Conservation (phyloP, 1,140 invertebrate genomes). For the Uloborus diversus region DNA sequence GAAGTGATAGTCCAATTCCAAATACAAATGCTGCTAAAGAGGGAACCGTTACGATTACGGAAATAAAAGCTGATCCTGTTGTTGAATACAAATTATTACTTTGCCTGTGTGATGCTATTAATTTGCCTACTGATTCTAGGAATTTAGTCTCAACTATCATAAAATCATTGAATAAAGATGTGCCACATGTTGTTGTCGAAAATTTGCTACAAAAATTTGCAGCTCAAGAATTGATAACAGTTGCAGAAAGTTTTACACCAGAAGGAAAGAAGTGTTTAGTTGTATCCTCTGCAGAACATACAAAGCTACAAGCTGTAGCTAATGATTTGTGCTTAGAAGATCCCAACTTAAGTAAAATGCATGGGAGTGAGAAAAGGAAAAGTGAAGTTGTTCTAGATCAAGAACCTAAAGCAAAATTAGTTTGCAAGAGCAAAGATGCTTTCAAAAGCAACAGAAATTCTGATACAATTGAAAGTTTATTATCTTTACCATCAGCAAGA, state of each 20-base stretch:
- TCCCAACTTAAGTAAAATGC: conserved; percentile 15
- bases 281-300: conserved; percentile 76
- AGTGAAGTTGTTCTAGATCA: conserved; percentile 43
- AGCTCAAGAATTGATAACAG: conserved; percentile 81
- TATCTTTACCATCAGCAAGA: conserved; percentile 91
- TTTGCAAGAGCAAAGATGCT: conserved; percentile 27
- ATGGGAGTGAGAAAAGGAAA: conserved; percentile 41
- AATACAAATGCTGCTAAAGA: conserved; percentile 22
- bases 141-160: conserved; percentile 73
- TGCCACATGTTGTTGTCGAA: conserved; percentile 74
- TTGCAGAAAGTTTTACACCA: conserved; percentile 66
- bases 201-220: conserved; percentile 88
- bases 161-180: conserved; percentile 71
- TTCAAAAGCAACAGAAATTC: conserved; percentile 24
- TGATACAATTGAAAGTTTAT: conserved; percentile 73
- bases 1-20: conserved; percentile 42
- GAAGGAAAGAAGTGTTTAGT: conserved; percentile 71
- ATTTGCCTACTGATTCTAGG: conserved; percentile 79
- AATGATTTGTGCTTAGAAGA: conserved; percentile 62
- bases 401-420: conserved; percentile 30
- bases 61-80: conserved; percentile 61
- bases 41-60: conserved; percentile 36
- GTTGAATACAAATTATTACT: conserved; percentile 78
- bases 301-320: conserved; percentile 75
- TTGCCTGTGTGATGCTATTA: conserved; percentile 79